Percentiles rank a stretch among this genome's conserved stretches.
Evolutionary conservation across 30 jellyfish, hydroid and myxozoan genomes (phyloP).

Genomic region (Aurelia aurita complex sp. Pacific): DNA sequence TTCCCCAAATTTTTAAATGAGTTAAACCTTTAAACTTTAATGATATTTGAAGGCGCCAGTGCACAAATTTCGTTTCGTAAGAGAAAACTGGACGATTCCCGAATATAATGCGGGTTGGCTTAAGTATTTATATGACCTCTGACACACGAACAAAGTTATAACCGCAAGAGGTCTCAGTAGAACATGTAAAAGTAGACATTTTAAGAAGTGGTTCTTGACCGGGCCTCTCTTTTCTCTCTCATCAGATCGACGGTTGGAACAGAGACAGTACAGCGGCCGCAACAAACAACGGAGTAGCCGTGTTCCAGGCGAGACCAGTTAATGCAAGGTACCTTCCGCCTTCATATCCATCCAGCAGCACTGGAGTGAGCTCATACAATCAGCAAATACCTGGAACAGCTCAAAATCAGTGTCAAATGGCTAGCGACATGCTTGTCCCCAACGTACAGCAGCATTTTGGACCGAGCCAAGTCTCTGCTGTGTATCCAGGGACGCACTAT

Average conservation of each 20-base stretch:
- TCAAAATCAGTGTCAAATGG: constrained; percentile 74
- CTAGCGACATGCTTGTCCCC: constrained; percentile 88
- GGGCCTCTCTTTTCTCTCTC: constrained; percentile 21
- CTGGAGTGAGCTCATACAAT: constrained; percentile 23
- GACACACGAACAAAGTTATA: constrained; percentile 43
- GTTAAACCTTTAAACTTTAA: too few relatives aligned
- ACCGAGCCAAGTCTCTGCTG: constrained; percentile 72
- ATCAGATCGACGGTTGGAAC: constrained; percentile 63
- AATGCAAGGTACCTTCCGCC: constrained; percentile 56
- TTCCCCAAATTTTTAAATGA: too few relatives aligned
- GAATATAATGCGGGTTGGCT: constrained; percentile 1
- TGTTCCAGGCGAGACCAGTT: constrained; percentile 48
- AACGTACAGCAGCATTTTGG: constrained; percentile 81
- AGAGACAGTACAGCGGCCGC: constrained; percentile 44
- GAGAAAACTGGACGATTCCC: neutral
- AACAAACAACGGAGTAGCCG: constrained; percentile 41
- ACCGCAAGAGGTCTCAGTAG: constrained; percentile 56
- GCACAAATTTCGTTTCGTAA: too few relatives aligned
- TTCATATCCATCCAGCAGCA: constrained; percentile 28
- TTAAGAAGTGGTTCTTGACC: constrained; percentile 10
- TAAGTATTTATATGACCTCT: constrained; percentile 59
- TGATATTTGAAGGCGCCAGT: too few relatives aligned
- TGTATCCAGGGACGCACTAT: constrained; percentile 71
- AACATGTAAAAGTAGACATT: constrained; percentile 20
- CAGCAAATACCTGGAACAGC: constrained; percentile 58